These are phyloP conservation scores for Clarias batrachus DNA, from an alignment of 2,113 vertebrate species.

Conservation along the genomic window DNA sequence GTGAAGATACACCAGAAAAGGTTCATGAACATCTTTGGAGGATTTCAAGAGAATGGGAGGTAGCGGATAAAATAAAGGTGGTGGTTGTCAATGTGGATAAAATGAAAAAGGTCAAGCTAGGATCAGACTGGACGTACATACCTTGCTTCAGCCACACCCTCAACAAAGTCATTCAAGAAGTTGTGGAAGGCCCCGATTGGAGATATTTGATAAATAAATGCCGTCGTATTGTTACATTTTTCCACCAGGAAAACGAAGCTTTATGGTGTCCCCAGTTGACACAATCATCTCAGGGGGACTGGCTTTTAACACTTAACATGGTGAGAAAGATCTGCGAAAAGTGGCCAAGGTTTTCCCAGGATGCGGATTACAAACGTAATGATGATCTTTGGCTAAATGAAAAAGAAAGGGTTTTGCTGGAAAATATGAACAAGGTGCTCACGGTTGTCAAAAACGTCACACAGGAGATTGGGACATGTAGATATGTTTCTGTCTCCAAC, in stretches of 20 bases:
- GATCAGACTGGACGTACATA: slow-evolving; percentile 28
- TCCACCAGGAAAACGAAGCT: slow-evolving; percentile 23
- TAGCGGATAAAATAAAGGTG: slow-evolving; percentile 25
- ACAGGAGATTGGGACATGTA: background rate
- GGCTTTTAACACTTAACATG: slow-evolving; percentile 34
- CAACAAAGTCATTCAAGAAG: slow-evolving; percentile 30
- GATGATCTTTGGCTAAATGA: slow-evolving; percentile 31
- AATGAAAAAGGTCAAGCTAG: background rate
- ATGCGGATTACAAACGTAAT: background rate
- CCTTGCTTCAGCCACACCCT: slow-evolving; percentile 46
- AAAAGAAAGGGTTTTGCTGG: slow-evolving; percentile 21
- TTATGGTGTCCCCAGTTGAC: background rate
- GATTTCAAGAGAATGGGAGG: slow-evolving; percentile 35
- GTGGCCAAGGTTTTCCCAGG: slow-evolving; percentile 7
- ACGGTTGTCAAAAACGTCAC: background rate
- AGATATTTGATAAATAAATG: slow-evolving; percentile 32
- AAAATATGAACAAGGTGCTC: background rate
- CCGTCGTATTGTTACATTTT: slow-evolving; percentile 18
- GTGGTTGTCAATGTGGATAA: slow-evolving; percentile 33
- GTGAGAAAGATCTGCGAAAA: slow-evolving; percentile 25
- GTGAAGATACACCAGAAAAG: background rate
- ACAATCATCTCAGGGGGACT: slow-evolving; percentile 1
- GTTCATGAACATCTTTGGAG: slow-evolving; percentile 30
- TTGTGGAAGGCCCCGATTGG: background rate
- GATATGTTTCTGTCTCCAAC: slow-evolving; percentile 36